These are phyloP conservation scores for Zygothrica quintamaculata DNA, from an alignment of 2,888 invertebrate genomes.

Conservation along the genomic window DNA sequence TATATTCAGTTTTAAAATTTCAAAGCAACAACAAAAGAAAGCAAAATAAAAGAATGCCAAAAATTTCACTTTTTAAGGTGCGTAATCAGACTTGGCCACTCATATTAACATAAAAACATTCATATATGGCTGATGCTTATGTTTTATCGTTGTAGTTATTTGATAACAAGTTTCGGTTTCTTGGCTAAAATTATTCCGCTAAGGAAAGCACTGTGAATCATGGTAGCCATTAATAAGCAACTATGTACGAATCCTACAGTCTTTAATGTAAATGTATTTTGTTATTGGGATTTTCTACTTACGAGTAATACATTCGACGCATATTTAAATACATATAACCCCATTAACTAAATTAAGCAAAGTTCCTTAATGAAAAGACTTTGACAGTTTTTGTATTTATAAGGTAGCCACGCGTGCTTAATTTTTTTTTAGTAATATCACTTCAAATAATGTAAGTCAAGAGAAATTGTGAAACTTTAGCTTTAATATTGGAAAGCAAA, in stretches of 20 bases:
- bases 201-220: constrained; percentile 36
- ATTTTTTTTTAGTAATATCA: not conserved
- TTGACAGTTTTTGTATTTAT: not conserved
- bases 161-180: constrained; percentile 43
- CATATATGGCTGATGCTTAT: constrained; percentile 45
- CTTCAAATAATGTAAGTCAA: not conserved
- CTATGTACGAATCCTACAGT: too few relatives aligned
- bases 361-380: constrained; percentile 35
- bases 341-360: constrained; percentile 53
- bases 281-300: too few relatives aligned
- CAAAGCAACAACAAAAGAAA: constrained; percentile 47
- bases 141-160: constrained; percentile 38
- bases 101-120: constrained; percentile 48
- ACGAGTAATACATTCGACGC: too few relatives aligned
- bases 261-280: too few relatives aligned
- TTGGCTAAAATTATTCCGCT: constrained; percentile 19
- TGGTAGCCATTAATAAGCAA: too few relatives aligned
- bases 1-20: not conserved
- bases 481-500: too few relatives aligned
- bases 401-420: not conserved
- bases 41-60: constrained; percentile 55
- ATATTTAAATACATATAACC: constrained; percentile 33
- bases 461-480: too few relatives aligned
- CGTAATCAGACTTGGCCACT: constrained; percentile 68
- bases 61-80: constrained; percentile 81